Evolutionary conservation across 2,113 vertebrate species (phyloP), one percentile per base, ranked within the genome.

Genomic region (Dipodomys merriami): DNA sequence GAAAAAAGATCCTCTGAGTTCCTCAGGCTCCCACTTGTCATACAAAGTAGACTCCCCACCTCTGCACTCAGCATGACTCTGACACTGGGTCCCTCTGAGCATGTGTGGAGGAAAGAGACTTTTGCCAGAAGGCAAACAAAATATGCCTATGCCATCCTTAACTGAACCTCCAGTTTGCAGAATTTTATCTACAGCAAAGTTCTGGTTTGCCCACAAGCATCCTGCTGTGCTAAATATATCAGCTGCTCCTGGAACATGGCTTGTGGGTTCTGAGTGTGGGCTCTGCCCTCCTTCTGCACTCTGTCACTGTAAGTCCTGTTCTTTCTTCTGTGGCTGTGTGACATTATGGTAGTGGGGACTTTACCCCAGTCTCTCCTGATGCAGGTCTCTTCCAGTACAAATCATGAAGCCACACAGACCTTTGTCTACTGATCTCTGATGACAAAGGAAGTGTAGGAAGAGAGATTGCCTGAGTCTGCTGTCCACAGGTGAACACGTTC

Each of bases 141-240:
- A 25, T 19, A 30, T 20, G 5, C 78, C 60, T 79, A n/a, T 64
- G 60, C 30, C 29, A 11, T 46, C 35, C 60, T 86, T 33, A 20
- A 65, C 33, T 72, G 67, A 68, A 35, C 25, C 69, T 65, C 9
- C 29, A 27, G 62, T 77, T 79, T 57, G 89, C 53, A 87, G 57
- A 80, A 77, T 72, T 86, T 90, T 93, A 90, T 73, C 87, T 77
- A 88, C 33, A 60, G 96, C 73, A 72, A 65, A 90, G n/a, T 82
- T 73, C 33, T 72, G 73, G 79, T 87, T 92, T 77, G 19, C 68
- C 87, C 89, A 81, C 89, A 78, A 92, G 90, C 89, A 85, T 95
- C 86, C 89, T 93, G 77, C 88, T 91, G 53, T 29, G 33, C 93
- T 95, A 78, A 87, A 77, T 78, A 67, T 57, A 87, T 16, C 0